phyloP scores from a whole-genome alignment of 2,113 vertebrate species.

The Forbesichthys papilliferus region DNA sequence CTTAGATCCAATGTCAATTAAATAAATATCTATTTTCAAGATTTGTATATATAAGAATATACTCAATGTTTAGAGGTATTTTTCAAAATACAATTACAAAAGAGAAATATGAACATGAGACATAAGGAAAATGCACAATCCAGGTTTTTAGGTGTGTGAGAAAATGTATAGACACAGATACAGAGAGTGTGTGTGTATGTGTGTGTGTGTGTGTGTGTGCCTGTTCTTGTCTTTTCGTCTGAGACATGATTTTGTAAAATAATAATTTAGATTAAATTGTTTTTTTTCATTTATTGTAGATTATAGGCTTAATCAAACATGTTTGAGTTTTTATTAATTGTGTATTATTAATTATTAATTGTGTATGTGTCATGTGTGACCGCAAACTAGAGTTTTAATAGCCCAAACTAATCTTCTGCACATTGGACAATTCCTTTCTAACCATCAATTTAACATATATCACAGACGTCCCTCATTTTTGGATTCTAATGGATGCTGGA shows the following conservation, averaged over 20 bases:
- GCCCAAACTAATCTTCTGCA: no score
- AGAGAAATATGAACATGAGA: conserved; percentile 3
- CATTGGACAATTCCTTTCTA: background rate
- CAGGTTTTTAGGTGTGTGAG: background rate
- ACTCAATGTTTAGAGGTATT: background rate
- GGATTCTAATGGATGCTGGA: background rate
- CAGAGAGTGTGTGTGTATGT: background rate
- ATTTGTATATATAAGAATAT: no score
- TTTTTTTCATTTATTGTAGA: no score
- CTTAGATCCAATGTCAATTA: no score
- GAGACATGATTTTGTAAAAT: background rate
- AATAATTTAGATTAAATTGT: background rate
- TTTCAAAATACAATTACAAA: background rate
- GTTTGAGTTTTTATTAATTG: no score
- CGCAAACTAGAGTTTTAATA: no score
- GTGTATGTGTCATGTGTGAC: no score
- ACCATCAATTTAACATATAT: background rate
- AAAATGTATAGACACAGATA: background rate
- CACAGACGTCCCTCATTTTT: background rate
- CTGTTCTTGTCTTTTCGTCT: background rate
- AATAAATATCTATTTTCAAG: no score
- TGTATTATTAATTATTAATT: no score
- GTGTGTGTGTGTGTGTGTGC: background rate
- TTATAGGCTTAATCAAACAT: no score
- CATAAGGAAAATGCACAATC: conserved; percentile 14